phyloP scores from a whole-genome alignment of 2,797 vertebrate species.

The Vespertilio murinus region DNA sequence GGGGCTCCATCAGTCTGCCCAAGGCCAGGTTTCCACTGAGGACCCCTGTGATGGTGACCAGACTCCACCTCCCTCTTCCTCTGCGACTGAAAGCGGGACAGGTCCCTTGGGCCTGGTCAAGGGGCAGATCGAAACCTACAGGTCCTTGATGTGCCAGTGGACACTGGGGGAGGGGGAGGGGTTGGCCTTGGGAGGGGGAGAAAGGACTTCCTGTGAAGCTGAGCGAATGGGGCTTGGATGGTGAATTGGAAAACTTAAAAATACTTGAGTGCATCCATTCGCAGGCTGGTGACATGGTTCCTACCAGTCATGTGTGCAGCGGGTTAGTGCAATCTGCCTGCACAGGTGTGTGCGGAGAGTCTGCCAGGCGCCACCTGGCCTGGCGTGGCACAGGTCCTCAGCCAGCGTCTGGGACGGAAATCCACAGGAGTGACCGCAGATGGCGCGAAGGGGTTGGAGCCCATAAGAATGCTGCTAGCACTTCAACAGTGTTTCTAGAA shows the following conservation, averaged over 20 bases:
- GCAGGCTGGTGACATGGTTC: background rate
- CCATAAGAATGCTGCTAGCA: background rate
- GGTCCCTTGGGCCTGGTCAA: background rate
- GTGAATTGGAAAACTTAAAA: background rate
- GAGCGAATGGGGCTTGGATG: background rate
- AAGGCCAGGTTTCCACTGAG: background rate
- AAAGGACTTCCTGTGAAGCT: background rate
- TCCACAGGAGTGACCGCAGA: background rate
- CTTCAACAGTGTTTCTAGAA: background rate
- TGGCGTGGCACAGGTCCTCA: background rate
- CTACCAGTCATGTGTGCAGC: background rate
- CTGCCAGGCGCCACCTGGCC: background rate
- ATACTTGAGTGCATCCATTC: background rate
- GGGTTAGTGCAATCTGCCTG: background rate
- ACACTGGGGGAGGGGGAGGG: accelerated
- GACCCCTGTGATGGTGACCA: too few relatives aligned
- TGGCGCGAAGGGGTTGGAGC: background rate
- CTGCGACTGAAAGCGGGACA: background rate
- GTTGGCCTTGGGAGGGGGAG: background rate
- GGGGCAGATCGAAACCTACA: background rate
- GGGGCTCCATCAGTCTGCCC: background rate
- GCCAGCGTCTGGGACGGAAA: background rate
- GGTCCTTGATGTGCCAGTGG: background rate
- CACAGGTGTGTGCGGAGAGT: background rate
- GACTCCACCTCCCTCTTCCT: background rate